Conservation (phyloP, 2,888 invertebrate genomes). For the Syritta pipiens region DNA sequence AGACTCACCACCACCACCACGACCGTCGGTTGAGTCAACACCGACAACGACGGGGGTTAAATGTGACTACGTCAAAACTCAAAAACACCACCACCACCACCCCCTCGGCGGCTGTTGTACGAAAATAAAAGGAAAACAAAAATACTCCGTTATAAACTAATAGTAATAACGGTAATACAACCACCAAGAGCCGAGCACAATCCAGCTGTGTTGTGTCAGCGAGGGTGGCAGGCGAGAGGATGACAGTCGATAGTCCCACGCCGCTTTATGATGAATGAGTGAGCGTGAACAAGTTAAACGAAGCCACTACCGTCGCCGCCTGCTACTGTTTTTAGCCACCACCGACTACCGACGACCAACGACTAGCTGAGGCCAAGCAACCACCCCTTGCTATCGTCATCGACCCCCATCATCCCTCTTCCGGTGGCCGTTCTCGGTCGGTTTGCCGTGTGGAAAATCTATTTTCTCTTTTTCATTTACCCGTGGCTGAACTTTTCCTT, state of each 20-base stretch:
- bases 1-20: background rate
- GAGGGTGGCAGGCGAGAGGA: constrained; percentile 30
- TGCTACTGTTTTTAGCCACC: constrained; percentile 4
- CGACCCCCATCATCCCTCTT: constrained; percentile 64
- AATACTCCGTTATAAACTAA: constrained; percentile 59
- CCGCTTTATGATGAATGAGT: constrained; percentile 50
- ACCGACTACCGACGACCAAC: background rate
- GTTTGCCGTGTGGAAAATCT: constrained; percentile 33
- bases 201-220: too few relatives aligned
- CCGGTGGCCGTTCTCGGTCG: constrained; percentile 55
- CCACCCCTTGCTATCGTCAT: constrained; percentile 62
- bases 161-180: constrained; percentile 66
- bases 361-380: background rate
- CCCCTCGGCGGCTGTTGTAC: background rate
- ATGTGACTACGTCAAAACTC: constrained; percentile 61
- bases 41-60: constrained; percentile 58
- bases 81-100: constrained; percentile 37
- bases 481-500: constrained; percentile 1
- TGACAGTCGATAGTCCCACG: constrained; percentile 25
- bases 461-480: constrained; percentile 1
- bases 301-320: constrained; percentile 26
- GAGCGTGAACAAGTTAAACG: constrained; percentile 61
- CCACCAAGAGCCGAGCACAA: constrained; percentile 50
- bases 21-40: constrained; percentile 42
- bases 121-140: constrained; percentile 29